Base-by-base conservation (phyloP, 2,113 vertebrate species). In the Nycticorax nycticorax region DNA sequence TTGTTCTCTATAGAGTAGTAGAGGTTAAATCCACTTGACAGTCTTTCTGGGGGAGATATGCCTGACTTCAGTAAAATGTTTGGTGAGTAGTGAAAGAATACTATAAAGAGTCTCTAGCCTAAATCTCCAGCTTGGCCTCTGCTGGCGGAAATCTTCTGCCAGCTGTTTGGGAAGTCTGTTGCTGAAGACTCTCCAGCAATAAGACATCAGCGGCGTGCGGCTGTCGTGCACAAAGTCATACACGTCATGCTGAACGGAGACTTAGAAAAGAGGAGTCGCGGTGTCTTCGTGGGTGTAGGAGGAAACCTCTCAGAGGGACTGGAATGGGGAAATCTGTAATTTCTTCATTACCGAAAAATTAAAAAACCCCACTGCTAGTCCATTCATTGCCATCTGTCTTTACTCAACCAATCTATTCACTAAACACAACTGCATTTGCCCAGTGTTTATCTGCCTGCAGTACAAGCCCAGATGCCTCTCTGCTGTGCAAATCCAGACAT, bases 81-180 rank as follows among this genome's bases (percentile, higher is more conserved):
- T 89, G 88, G 62, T 77, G 81, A 92, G 48, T 62, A 62, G 39
- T 57, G 77, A 90, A 75, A 88, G 55, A 92, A 63, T 50, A 23
- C 72, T 83, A 13, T 76, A 32, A 94, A 62, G 45, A 92, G 20
- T 33, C 47, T 92, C 81, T 66, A 73, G 22, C 41, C 27, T 73
- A 21, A 57, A 59, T 62, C 32, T 91, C 52, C 23, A 68, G 52
- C 55, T 81, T 6, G 5, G 32, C 10, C 59, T 52, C 74, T 89
- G 35, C 43, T 87, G 55, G 27, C 3, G 4, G 67, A 76, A 89
- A 47, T 77, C 39, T 56, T 88, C 52, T 50, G 56, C 23, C 28
- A 89, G 48, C 48, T 92, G 32, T 87, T 94, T 84, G 66, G 76
- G 81, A 84, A 96, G 62, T 89, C 92, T 97, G 92, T 87, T 91